Evolutionary conservation across 2,113 vertebrate genomes (phyloP).

Genomic region (Myiozetetes cayanensis): DNA sequence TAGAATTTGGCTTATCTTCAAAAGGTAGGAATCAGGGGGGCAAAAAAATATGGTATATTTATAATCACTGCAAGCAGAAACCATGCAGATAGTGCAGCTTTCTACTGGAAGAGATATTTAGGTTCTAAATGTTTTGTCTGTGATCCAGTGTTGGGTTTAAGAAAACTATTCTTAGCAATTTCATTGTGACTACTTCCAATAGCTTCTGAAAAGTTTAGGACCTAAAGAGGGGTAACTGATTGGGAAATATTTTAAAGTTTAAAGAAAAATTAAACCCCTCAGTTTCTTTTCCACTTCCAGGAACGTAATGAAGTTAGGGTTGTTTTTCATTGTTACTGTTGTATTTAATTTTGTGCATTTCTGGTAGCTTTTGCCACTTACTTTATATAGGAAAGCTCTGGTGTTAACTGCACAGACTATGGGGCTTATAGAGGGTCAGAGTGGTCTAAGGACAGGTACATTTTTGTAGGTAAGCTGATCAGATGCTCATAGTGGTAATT

Average conservation of each 20-base stretch:
- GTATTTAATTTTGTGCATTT: not conserved
- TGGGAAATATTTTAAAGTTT: not conserved
- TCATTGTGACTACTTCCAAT: not conserved
- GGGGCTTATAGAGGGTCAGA: not conserved
- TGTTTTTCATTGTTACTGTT: rapidly evolving
- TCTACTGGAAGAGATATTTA: not conserved
- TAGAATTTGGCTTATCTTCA: not conserved
- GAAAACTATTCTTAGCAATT: not conserved
- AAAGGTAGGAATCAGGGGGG: not conserved
- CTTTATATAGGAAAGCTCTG: not conserved
- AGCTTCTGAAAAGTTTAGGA: not conserved
- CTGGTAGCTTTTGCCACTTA: not conserved
- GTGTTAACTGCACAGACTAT: not conserved
- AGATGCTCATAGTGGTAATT: not conserved
- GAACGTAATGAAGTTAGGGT: no score
- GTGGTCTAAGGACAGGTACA: not conserved
- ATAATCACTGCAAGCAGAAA: not conserved
- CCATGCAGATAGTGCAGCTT: not conserved
- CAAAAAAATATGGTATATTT: not conserved
- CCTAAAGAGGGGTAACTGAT: not conserved
- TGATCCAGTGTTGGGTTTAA: not conserved
- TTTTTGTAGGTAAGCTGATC: not conserved
- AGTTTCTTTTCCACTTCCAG: not conserved
- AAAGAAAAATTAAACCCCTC: not conserved
- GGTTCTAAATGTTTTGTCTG: rapidly evolving